Base-by-base conservation (phyloP, 92 coral and sea anemone genomes). In the Desmophyllum pertusum region DNA sequence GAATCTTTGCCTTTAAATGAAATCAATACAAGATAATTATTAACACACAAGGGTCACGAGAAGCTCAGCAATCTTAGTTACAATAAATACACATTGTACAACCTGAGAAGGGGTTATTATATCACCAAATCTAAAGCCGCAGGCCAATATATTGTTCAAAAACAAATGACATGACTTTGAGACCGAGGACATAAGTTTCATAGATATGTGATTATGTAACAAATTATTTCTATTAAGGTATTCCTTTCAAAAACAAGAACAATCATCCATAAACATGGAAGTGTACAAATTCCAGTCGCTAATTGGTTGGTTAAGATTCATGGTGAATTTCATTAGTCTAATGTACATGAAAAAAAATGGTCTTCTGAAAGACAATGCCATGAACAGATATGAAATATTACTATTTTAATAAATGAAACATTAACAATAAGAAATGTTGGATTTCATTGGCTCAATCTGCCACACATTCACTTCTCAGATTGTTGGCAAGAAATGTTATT, bases 1-100 rank as follows among this genome's bases (percentile, higher is more conserved):
- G 53, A 59, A 55, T 82, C 86, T 72, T 82, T 82, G 19, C 70
- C 86, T 82, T 40, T 4, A 61, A 51, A 42, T 1, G 13, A 38
- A 82, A 55, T 8, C 8, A 52, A 52, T 23, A 52, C 25, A 8
- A 45, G 21, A 8, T 29, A n/a, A n/a, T n/a, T n/a, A 11, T 78
- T 13, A 62, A 29, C 6, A 41, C 35, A n/a, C 31, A 39, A 29
- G 42, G 45, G 0, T 15, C 55, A 50, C n/a, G n/a, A n/a, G n/a
- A n/a, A n/a, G n/a, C n/a, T n/a, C n/a, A n/a, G n/a, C n/a, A n/a
- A n/a, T n/a, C n/a, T n/a, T n/a, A n/a, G n/a, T n/a, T n/a, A n/a
- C n/a, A n/a, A n/a, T n/a, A n/a, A n/a, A n/a, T n/a, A n/a, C n/a
- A 55, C 25, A 5, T 23, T 55, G 23, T 29, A 6, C 63, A 55